phyloP scores from a whole-genome alignment of 1,140 invertebrate species.

The Aphelenchoides fujianensis region DNA sequence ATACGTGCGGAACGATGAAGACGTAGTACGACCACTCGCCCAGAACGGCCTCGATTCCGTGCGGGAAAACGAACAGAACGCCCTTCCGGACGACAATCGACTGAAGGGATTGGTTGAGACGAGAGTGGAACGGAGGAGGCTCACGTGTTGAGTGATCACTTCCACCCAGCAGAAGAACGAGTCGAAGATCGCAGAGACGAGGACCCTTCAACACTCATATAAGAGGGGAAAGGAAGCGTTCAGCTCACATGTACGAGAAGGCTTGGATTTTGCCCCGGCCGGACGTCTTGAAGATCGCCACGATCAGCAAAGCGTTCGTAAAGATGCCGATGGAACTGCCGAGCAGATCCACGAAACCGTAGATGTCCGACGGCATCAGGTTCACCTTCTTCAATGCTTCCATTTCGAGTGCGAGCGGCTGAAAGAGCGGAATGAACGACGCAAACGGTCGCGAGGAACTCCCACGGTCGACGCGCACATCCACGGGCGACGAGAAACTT shows the following conservation, averaged over 20 bases:
- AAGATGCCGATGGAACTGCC: background rate
- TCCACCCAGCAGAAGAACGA: background rate
- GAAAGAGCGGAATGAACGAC: too few species aligned
- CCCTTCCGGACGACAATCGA: background rate
- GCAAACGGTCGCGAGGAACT: too few species aligned
- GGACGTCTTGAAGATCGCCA: background rate
- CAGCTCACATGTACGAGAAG: background rate
- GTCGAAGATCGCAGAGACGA: constrained; percentile 1
- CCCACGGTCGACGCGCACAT: too few species aligned
- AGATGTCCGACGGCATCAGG: too few species aligned
- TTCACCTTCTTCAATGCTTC: too few species aligned
- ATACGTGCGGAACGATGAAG: background rate
- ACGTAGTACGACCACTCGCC: background rate
- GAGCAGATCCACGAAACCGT: background rate
- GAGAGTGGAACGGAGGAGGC: background rate
- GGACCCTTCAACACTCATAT: too few species aligned
- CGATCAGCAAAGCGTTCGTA: background rate
- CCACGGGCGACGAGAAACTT: too few species aligned
- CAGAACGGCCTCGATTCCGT: background rate
- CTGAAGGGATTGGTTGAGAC: background rate
- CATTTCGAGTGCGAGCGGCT: too few species aligned
- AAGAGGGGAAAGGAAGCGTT: too few species aligned
- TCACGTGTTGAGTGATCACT: constrained; percentile 11
- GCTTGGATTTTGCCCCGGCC: background rate
- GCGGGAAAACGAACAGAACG: background rate